Base-by-base conservation (phyloP, 1,140 invertebrate genomes). In the Lasioglossum albipes region DNA sequence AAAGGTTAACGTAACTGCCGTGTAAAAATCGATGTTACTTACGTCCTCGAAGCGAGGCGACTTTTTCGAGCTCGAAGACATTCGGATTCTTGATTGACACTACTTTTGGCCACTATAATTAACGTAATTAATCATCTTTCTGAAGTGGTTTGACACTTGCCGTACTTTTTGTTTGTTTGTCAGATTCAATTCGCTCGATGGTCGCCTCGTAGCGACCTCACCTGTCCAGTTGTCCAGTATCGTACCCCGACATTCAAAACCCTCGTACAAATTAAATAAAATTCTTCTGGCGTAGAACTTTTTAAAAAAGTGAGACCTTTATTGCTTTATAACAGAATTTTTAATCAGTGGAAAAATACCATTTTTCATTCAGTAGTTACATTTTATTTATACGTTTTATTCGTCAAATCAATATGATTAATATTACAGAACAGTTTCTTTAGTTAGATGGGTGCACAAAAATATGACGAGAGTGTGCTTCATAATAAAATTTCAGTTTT, bases 161-260 rank as follows among this genome's bases (percentile, higher is more conserved):
- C 61, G 78, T 75, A 80, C 65, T 76, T 86, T 82, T 82, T 86
- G 84, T 86, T 86, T 86, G 69, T 86, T 86, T 86, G 85, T 76
- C 64, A 79, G 59, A 65, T 69, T 69, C 54, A 57, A 81, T 81
- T 85, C 77, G 67, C 57, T 76, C 45, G 31, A 68, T 62, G 71
- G 78, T 22, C 59, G 66, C 36, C 54, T 66, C 12, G 59, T 9
- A 41, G 70, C 80, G 68, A 69, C 79, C 31, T 72, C 73, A 61
- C 49, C 52, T 71, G 22, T 45, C 16, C 49, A 54, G 18, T 69
- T 71, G 22, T 45, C 16, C 49, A 54, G 18, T 69, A 16, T 16
- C 41, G 74, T 68, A 54, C 9, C 18, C 1, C 5, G 0, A 49
- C 10, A 3, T 57, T 68, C 45, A 31, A n/a, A 20, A 54, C 42